Evolutionary conservation across 2,113 vertebrate species (phyloP), one percentile per base, ranked within the genome.

Genomic region (Loxodonta africana): DNA sequence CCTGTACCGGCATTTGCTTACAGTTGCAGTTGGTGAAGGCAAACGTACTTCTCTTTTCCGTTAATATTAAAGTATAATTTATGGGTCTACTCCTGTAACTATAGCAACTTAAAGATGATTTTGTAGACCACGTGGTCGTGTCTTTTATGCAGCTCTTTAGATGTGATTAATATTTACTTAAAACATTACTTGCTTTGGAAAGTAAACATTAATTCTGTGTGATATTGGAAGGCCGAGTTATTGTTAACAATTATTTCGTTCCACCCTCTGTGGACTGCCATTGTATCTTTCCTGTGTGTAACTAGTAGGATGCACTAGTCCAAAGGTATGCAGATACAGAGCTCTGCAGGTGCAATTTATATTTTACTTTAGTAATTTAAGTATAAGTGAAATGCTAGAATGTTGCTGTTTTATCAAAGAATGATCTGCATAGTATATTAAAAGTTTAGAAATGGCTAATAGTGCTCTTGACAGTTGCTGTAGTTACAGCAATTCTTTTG

Each of bases 1-100:
- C 84, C 25, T 96, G 91, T 98, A 98, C 94, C 82, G 98, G 90
- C 74, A 92, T 97, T 98, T 98, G 92, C 98, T 98, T 98, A 98
- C 97, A 96, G 92, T 98, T 98, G 96, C 94, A 97, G n/a, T 96
- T 98, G 97, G 91, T 86, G 74, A 98, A 97, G 44, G 96, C 77
- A 97, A 96, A 89, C 67, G 87, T 92, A 95, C 93, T 37, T 71
- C 48, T 87, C 86, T 80, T 81, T 78, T 93, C 3, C 71, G 96
- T 98, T 98, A 96, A 51, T 97, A 73, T 95, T 90, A 97, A 88
- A 44, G 78, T 48, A 76, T 48, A 92, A 81, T 97, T 84, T 92
- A 94, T 7, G 95, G 91, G 46, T 76, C 30, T 88, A 71, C 44
- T 97, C 9, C 87, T 97, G 48, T 63, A 69, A 98, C 41, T 90